phyloP scores from a whole-genome alignment of 2,888 invertebrate species.

The Eupithecia inturbata region DNA sequence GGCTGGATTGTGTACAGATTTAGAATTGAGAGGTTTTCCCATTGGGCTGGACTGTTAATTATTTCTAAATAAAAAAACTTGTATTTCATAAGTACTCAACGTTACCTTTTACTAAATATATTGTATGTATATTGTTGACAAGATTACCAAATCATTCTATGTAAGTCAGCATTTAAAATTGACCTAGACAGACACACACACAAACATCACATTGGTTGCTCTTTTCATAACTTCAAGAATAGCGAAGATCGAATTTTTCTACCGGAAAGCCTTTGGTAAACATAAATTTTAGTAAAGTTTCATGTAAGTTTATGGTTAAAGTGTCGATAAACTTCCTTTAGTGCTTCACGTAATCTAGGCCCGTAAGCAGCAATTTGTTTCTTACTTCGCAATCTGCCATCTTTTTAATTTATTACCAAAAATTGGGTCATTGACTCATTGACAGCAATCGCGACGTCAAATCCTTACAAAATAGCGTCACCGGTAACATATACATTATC shows the following conservation, averaged over 20 bases:
- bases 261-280: too few species aligned
- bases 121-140: neutral
- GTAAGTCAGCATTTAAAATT: neutral
- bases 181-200: neutral
- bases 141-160: neutral
- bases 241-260: neutral
- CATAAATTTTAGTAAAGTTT: neutral
- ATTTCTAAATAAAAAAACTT: neutral
- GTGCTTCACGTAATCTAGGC: neutral
- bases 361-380: neutral
- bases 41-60: conserved; percentile 44
- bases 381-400: neutral
- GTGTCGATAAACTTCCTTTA: neutral
- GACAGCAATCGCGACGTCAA: neutral
- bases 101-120: neutral
- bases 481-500: neutral
- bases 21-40: conserved; percentile 63
- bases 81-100: neutral
- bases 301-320: neutral
- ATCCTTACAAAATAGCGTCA: neutral
- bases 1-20: conserved; percentile 82
- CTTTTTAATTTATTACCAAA: neutral
- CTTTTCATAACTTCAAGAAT: neutral
- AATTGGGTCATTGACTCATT: neutral
- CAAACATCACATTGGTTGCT: neutral